Evolutionary conservation across 1,140 invertebrate genomes (phyloP), one percentile per base, ranked within the genome.

Genomic region (Triops cancriformis): DNA sequence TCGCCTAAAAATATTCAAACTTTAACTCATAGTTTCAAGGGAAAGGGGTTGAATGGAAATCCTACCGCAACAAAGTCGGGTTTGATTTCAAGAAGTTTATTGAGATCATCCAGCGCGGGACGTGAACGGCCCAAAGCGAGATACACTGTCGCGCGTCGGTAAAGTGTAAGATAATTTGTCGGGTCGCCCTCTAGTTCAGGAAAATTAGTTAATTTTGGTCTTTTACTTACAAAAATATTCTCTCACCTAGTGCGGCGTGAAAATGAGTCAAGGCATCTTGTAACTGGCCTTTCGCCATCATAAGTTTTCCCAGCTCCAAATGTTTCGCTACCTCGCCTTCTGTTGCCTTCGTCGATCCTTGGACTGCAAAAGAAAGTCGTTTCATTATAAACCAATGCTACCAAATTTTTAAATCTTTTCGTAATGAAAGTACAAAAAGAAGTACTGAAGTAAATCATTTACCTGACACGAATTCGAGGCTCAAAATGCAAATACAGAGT

Each of bases 221-320:
- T 26, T 11, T 37, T 37, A 12, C 72, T 26, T 76, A 76, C 14
- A 28, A 18, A 26, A 28, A 11, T 75, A 31, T 72, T 75, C 74
- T 86, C 91, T 88, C 85, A 97, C 95, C 96, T 82, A 99, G 94
- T 81, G 98, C 98, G 77, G 94, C 93, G 89, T 99, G 97, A 87
- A 98, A 99, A 84, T 99, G 97, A 73, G 93, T 93, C 31, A 99
- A 85, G 0, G 98, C 98, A 88, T 99, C 98, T 73, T 94, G 92
- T 75, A 98, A 89, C 84, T 99, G 94, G 73, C 97, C 96, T 81
- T 90, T 90, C 9, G 93, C 91, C 80, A 99, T 86, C 83, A 98
- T 92, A 81, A 96, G 90, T 84, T 92, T 93, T 1, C 97, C 97
- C 84, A 97, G 87, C 84, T 98, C 93, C 83, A 99, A 87, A 87